Base-by-base conservation (phyloP, 2,113 vertebrate genomes). In the Anarrhichthys ocellatus region DNA sequence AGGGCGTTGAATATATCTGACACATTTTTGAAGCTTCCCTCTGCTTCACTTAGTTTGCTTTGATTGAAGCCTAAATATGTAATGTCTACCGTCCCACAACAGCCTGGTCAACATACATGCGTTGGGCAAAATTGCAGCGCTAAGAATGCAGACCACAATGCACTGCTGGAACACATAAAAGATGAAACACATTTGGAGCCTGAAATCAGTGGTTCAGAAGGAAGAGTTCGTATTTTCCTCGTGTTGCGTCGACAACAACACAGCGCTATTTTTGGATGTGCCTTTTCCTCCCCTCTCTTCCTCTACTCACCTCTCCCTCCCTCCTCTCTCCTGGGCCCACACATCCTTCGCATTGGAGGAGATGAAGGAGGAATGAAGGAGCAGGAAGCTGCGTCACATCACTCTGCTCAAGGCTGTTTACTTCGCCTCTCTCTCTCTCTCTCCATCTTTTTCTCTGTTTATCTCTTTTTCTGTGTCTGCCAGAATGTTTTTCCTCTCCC, bases 251-350 rank as follows among this genome's bases (percentile, higher is more conserved):
- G 29, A 67, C 78, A 84, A 88, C 86, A 86, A 73, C 78, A 73
- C 61, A n/a, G 63, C 9, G 78, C 84, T 78, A 87, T 91, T 89
- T 92, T 81, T 82, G 88, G 89, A 88, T 59, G 46, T 52, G 61
- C 56, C 88, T 82, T 82, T 82, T 85, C 64, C 61, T 61, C 40
- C 61, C 76, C 50, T 82, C 75, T 78, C 59, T 58, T 64, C 65
- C 75, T 82, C 76, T 70, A 29, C 76, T 73, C 74, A 15, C 81
- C 71, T 15, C 70, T 81, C 76, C 70, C 48, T 70, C 44, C 46
- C 29, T 48, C 73, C 32, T 77, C 67, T 76, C 85, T 77, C 79
- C 67, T 77, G 83, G 87, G 78, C 67, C 78, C 81, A 66, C 80
- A 87, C 79, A 88, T 85, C 87, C 38, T 86, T 76, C 7, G 11